Percentiles rank a stretch among this genome's conserved stretches.
These are phyloP conservation scores for Tamandua tetradactyla DNA, from an alignment of 2,797 vertebrate genomes.

Conservation along the genomic window DNA sequence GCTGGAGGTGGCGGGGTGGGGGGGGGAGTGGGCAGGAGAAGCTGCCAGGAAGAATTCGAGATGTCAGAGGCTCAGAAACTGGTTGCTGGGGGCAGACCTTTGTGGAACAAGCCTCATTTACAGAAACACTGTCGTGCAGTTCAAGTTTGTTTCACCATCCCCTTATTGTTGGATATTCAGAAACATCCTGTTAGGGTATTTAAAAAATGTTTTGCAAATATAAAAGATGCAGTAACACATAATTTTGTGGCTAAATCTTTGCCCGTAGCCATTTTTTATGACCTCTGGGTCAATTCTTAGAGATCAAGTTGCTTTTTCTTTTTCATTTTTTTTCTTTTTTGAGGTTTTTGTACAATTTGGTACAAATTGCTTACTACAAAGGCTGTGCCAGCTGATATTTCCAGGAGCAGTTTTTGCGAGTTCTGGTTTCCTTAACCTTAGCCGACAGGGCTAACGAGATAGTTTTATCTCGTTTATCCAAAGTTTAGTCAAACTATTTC, in stretches of 20 bases:
- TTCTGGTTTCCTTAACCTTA: not conserved
- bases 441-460: not conserved
- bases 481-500: not conserved
- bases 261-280: not conserved
- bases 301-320: too few relatives aligned
- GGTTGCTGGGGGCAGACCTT: not conserved
- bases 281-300: not conserved
- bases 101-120: not conserved
- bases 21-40: not conserved
- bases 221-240: not conserved
- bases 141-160: not conserved
- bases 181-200: not conserved
- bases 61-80: not conserved
- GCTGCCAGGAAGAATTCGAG: not conserved
- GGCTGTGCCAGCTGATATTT: not conserved
- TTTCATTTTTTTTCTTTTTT: too few relatives aligned
- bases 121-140: not conserved
- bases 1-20: not conserved
- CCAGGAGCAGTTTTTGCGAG: not conserved
- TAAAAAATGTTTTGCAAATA: not conserved
- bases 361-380: not conserved
- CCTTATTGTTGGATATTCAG: not conserved
- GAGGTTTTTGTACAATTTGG: not conserved
- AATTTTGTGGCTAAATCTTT: not conserved
- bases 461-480: not conserved